These are phyloP conservation scores for Cichlasoma orientale DNA, from an alignment of 2,797 vertebrate species.

Conservation along the genomic window DNA sequence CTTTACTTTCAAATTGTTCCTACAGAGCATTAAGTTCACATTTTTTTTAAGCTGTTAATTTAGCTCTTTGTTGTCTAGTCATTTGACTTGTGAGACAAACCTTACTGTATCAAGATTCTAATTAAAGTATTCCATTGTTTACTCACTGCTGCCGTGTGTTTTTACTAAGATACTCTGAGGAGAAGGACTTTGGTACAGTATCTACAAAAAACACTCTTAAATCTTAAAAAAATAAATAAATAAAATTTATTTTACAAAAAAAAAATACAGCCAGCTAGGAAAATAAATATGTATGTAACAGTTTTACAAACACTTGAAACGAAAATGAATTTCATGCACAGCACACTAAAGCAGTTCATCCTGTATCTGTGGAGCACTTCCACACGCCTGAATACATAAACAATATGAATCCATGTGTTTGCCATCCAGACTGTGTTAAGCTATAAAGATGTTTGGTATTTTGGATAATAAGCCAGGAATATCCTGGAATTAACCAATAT, in stretches of 20 bases:
- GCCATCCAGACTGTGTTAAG: not conserved
- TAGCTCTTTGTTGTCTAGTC: conserved; percentile 12
- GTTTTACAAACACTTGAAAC: conserved; percentile 34
- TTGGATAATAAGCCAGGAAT: not conserved
- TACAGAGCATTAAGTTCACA: not conserved
- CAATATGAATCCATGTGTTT: no score
- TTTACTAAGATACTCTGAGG: not conserved
- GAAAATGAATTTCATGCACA: not conserved
- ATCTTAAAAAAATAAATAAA: not conserved
- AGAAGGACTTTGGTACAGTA: not conserved
- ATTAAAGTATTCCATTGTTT: conserved; percentile 33
- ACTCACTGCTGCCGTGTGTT: not conserved
- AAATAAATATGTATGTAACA: conserved; percentile 74
- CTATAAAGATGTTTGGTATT: not conserved
- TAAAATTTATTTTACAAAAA: conserved; percentile 70
- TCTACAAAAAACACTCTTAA: not conserved
- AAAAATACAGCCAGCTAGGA: conserved; percentile 42
- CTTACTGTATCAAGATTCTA: not conserved
- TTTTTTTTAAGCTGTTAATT: not conserved
- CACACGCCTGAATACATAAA: no score
- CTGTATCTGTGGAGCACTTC: not conserved
- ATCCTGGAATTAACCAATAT: not conserved
- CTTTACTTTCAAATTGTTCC: conserved; percentile 1
- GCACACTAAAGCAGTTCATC: not conserved
- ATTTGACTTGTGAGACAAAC: not conserved